phyloP scores from a whole-genome alignment of 1,140 invertebrate genomes.

The Lasaia peninsularis region DNA sequence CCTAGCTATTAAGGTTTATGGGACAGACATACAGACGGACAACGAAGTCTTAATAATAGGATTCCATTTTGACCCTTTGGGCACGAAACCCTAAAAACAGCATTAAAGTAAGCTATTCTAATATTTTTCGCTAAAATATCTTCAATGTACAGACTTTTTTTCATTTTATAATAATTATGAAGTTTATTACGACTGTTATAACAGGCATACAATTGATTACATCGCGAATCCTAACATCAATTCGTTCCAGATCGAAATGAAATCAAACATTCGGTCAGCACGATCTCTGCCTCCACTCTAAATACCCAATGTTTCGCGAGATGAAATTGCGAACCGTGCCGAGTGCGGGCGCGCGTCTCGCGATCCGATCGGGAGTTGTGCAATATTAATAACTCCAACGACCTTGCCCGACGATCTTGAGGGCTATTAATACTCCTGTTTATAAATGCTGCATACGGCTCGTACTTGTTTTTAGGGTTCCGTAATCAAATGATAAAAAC shows the following conservation, averaged over 20 bases:
- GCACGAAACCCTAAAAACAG: too few relatives aligned
- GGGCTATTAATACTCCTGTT: slow-evolving; percentile 30
- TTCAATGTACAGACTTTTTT: neutral
- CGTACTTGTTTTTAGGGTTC: too few relatives aligned
- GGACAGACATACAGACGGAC: too few relatives aligned
- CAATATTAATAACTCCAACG: slow-evolving; percentile 64
- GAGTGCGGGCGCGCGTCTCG: slow-evolving; percentile 54
- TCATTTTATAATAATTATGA: too few relatives aligned
- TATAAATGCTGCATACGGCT: slow-evolving; percentile 15
- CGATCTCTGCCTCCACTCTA: slow-evolving; percentile 23
- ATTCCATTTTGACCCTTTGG: too few relatives aligned
- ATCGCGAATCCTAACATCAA: too few relatives aligned
- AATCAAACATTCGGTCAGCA: neutral
- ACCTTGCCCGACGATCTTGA: slow-evolving; percentile 67
- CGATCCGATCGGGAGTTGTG: slow-evolving; percentile 60
- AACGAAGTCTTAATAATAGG: too few relatives aligned
- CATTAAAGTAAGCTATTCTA: too few relatives aligned
- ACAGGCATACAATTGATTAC: neutral
- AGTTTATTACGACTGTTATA: too few relatives aligned
- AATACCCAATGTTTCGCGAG: slow-evolving; percentile 62
- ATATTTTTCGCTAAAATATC: too few relatives aligned
- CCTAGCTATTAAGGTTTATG: too few relatives aligned
- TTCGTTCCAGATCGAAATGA: neutral
- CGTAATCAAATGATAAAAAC: too few relatives aligned
- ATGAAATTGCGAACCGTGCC: slow-evolving; percentile 65